A percentile compares a stretch with the other conserved stretches of the same genome.
These are phyloP conservation scores for Cosmorhoe ocellata DNA, from an alignment of 2,888 invertebrate genomes.

Conservation along the genomic window DNA sequence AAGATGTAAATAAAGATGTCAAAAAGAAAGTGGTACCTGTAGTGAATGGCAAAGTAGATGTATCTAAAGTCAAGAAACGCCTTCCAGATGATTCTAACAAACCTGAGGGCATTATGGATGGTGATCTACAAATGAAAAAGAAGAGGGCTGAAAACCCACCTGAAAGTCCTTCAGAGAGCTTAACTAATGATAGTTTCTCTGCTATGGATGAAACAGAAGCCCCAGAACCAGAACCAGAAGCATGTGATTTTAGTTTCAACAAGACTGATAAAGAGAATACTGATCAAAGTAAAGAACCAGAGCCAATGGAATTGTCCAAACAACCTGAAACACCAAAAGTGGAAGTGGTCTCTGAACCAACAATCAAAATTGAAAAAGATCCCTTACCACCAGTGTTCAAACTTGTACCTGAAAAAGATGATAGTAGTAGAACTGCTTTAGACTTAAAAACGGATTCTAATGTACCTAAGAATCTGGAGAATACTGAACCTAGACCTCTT, in stretches of 20 bases:
- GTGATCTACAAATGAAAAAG: slow-evolving; percentile 83
- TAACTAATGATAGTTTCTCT: slow-evolving; percentile 93
- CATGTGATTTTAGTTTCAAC: slow-evolving; percentile 75
- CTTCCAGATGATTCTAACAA: slow-evolving; percentile 81
- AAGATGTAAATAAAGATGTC: slow-evolving; percentile 50
- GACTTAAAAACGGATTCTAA: slow-evolving; percentile 71
- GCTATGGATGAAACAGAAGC: slow-evolving; percentile 87
- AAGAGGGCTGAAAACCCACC: slow-evolving; percentile 79
- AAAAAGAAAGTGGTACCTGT: slow-evolving; percentile 64
- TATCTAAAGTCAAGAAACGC: slow-evolving; percentile 83
- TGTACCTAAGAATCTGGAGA: slow-evolving; percentile 56
- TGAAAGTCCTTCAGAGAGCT: slow-evolving; percentile 91
- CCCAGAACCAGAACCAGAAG: slow-evolving; percentile 74
- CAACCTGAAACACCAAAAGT: slow-evolving; percentile 64
- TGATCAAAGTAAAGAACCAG: slow-evolving; percentile 66
- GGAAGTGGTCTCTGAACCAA: slow-evolving; percentile 58
- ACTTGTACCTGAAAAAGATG: slow-evolving; percentile 60
- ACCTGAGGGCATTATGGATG: slow-evolving; percentile 82
- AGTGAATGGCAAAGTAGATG: slow-evolving; percentile 75
- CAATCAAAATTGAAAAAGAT: slow-evolving; percentile 70
- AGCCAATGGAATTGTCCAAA: slow-evolving; percentile 53
- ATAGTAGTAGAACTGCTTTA: slow-evolving; percentile 51
- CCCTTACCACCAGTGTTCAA: slow-evolving; percentile 60
- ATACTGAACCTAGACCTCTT: slow-evolving; percentile 46
- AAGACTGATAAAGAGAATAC: slow-evolving; percentile 69